Percentiles rank a stretch among this genome's conserved stretches.
These are phyloP conservation scores for Drosophila falleni DNA, from an alignment of 2,888 invertebrate genomes.

Conservation along the genomic window DNA sequence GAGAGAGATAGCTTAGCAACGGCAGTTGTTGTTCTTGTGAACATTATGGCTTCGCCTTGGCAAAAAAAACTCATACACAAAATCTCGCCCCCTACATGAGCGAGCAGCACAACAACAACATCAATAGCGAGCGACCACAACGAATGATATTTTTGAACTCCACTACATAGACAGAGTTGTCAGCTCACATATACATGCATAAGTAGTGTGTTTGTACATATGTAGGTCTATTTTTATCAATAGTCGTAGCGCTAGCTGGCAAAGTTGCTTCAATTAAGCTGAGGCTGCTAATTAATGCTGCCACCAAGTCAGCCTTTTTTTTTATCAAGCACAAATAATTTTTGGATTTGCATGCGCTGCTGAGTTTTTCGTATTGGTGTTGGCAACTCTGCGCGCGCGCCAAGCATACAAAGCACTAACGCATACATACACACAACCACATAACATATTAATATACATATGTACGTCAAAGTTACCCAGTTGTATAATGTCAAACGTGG, in stretches of 20 bases:
- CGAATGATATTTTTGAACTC: slow-evolving; percentile 76
- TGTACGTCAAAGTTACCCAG: slow-evolving; percentile 41
- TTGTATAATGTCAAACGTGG: slow-evolving; percentile 1
- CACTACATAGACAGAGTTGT: slow-evolving; percentile 73
- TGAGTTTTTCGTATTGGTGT: slow-evolving; percentile 41
- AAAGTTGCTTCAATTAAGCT: slow-evolving; percentile 50
- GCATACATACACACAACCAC: slow-evolving; percentile 11
- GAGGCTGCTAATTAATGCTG: slow-evolving; percentile 48
- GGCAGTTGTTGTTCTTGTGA: slow-evolving; percentile 69
- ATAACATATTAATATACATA: slow-evolving; percentile 14
- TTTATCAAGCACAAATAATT: slow-evolving; percentile 48
- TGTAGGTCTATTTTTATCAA: slow-evolving; percentile 38
- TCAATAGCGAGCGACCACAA: slow-evolving; percentile 35
- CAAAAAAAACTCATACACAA: slow-evolving; percentile 50
- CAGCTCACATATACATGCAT: slow-evolving; percentile 30
- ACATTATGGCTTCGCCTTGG: slow-evolving; percentile 75
- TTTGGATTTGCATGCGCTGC: slow-evolving; percentile 49
- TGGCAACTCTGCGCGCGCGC: slow-evolving; percentile 71
- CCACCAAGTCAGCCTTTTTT: slow-evolving; percentile 40
- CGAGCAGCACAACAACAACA: slow-evolving; percentile 37
- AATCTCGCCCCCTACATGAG: slow-evolving; percentile 70
- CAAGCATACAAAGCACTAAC: slow-evolving; percentile 63
- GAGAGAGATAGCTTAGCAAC: slow-evolving; percentile 58
- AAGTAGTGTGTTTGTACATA: slow-evolving; percentile 7
- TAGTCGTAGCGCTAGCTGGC: slow-evolving; percentile 35